phyloP scores from a whole-genome alignment of 37 sponge, comb jelly and placozoan genomes.

The Amphimedon queenslandica region DNA sequence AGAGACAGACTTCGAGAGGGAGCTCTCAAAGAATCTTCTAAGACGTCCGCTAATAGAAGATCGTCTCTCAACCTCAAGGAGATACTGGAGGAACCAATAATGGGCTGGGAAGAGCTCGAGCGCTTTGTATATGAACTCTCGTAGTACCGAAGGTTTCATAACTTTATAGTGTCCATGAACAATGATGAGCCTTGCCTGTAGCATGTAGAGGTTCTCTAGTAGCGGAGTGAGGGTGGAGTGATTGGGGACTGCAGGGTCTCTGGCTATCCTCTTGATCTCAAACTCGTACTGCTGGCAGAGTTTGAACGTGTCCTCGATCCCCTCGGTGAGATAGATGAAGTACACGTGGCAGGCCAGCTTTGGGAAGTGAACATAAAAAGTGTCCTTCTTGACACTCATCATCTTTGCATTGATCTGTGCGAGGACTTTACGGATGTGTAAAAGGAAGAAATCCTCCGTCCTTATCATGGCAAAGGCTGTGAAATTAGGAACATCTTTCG shows the following conservation, averaged over 20 bases:
- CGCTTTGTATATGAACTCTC: constrained; percentile 19
- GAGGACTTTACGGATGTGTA: neutral
- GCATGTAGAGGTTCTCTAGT: constrained; percentile 13
- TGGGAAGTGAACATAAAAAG: neutral
- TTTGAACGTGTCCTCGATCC: constrained; percentile 5
- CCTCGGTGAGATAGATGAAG: constrained; percentile 43
- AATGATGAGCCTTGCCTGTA: constrained; percentile 25
- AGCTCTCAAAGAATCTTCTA: constrained; percentile 47
- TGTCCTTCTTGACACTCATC: neutral
- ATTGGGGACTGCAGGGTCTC: neutral
- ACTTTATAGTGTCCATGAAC: constrained; percentile 10
- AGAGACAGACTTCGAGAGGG: neutral
- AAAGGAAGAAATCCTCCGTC: neutral
- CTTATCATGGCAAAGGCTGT: constrained; percentile 23
- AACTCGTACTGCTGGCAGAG: no score
- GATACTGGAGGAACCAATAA: constrained; percentile 22
- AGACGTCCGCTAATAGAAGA: constrained; percentile 50
- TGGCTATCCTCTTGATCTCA: neutral
- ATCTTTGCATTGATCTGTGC: neutral
- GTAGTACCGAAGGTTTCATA: constrained; percentile 22
- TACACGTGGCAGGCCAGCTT: constrained; percentile 27
- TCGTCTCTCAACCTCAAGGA: constrained; percentile 32
- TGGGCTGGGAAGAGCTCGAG: constrained; percentile 53
- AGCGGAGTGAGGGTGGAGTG: neutral
- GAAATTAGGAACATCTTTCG: neutral